A percentile compares a stretch with the other conserved stretches of the same genome.
Evolutionary conservation across 2,888 invertebrate species (phyloP).

Genomic region (Rhagonycha lutea): DNA sequence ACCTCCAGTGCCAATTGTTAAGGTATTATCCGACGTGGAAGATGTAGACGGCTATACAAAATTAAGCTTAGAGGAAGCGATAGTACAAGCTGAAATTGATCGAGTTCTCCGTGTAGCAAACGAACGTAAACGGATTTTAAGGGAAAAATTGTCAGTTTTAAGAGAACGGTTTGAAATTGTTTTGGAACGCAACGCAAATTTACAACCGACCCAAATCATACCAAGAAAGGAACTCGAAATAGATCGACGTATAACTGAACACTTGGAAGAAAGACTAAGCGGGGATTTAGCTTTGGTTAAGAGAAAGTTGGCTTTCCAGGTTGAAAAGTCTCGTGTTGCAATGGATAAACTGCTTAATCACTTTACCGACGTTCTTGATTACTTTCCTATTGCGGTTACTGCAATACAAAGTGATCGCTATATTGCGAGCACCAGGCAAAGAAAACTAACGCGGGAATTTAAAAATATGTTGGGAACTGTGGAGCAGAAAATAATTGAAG

Average conservation of each 20-base stretch:
- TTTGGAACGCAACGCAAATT: slow-evolving; percentile 57
- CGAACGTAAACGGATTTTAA: slow-evolving; percentile 66
- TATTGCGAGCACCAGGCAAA: slow-evolving; percentile 66
- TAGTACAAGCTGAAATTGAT: slow-evolving; percentile 69
- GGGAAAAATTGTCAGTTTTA: slow-evolving; percentile 51
- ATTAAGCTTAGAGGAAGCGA: slow-evolving; percentile 68
- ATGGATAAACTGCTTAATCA: slow-evolving; percentile 60
- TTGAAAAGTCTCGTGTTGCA: slow-evolving; percentile 69
- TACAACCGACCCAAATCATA: slow-evolving; percentile 65
- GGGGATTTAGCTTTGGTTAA: slow-evolving; percentile 66
- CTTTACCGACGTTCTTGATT: slow-evolving; percentile 69
- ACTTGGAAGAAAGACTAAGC: slow-evolving; percentile 64
- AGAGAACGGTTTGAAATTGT: slow-evolving; percentile 9
- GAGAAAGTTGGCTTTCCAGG: slow-evolving; percentile 69
- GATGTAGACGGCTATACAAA: slow-evolving; percentile 51
- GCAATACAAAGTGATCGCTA: slow-evolving; percentile 57
- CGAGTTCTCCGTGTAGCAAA: slow-evolving; percentile 65
- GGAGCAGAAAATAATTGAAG: slow-evolving; percentile 62
- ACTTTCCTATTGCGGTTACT: slow-evolving; percentile 64
- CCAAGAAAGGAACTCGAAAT: slow-evolving; percentile 66
- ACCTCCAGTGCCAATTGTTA: neutral
- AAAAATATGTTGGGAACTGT: slow-evolving; percentile 61
- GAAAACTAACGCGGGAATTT: slow-evolving; percentile 64
- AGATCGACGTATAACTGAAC: slow-evolving; percentile 67
- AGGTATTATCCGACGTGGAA: slow-evolving; percentile 33